Base-by-base conservation (phyloP, 2,797 vertebrate species). In the Aythya fuligula region DNA sequence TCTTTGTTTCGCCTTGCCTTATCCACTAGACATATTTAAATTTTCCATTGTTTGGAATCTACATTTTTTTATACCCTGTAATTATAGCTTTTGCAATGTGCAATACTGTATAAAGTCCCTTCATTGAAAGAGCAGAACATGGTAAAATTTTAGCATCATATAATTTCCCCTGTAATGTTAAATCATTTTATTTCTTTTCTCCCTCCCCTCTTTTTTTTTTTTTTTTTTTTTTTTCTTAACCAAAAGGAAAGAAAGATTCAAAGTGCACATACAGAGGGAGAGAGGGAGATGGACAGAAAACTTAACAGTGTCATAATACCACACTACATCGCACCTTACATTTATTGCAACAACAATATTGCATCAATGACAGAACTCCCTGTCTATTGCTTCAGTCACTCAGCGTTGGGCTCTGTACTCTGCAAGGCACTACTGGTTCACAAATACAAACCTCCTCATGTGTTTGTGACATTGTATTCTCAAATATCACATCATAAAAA, bases 91-190 rank as follows among this genome's bases (percentile, higher is more conserved):
- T 96, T 97, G 96, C 94, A 96, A 79, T 87, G 78, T 34, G 38
- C 96, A 95, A 85, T 96, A 94, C 80, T 95, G 94, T 97, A 95
- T 96, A 97, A 97, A 97, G 98, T 93, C 95, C 96, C 96, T 97
- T 97, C 96, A 96, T 45, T 91, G 95, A 97, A 97, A 97, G 94
- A 97, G 93, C 95, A 97, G 97, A 97, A 96, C 88, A 96, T 7
- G 83, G 97, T 97, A 96, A 97, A 97, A 97, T 98, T 98, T 98
- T 98, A 98, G 97, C 97, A 98, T 98, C 98, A 96, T 97, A 97
- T 97, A 97, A 98, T 98, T 98, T 98, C 97, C 97, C 62, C 76
- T 93, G 95, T 97, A 97, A 98, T 97, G 97, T 97, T 97, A 97
- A 97, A 98, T 97, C 32, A 96, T 97, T 97, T 97, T 98, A 96